Evolutionary conservation across 2,888 invertebrate species (phyloP).

Genomic region (Ethmia dodecea): DNA sequence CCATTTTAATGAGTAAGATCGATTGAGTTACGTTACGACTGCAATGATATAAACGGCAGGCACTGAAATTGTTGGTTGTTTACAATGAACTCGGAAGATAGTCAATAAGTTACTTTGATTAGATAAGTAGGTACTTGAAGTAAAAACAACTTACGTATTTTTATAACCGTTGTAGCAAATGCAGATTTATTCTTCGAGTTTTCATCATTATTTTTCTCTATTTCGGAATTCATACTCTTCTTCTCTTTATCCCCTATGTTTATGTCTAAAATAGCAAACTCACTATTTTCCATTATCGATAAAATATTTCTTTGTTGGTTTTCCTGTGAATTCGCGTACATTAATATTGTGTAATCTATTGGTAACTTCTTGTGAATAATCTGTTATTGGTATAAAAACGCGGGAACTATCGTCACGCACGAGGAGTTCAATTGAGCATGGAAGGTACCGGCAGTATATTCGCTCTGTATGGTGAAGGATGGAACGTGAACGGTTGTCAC

Average conservation of each 20-base stretch:
- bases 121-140: too few relatives aligned
- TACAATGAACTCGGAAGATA: too few relatives aligned
- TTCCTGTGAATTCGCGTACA: constrained; percentile 1
- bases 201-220: constrained; percentile 24
- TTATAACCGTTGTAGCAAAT: constrained; percentile 48
- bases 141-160: constrained; percentile 61
- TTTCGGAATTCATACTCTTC: constrained; percentile 27
- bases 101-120: too few relatives aligned
- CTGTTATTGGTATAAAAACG: constrained; percentile 20
- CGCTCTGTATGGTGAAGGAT: constrained; percentile 4
- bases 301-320: constrained; percentile 1
- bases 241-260: constrained; percentile 39
- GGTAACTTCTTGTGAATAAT: constrained; percentile 10
- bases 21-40: too few relatives aligned
- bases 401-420: constrained; percentile 25
- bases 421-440: constrained; percentile 15
- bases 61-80: too few relatives aligned
- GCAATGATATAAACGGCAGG: too few relatives aligned
- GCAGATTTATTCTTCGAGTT: constrained; percentile 30
- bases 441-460: constrained; percentile 13
- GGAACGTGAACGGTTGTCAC: constrained; percentile 10
- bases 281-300: constrained; percentile 46
- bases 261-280: constrained; percentile 57
- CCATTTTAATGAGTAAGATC: too few relatives aligned
- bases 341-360: constrained; percentile 16